A percentile compares a stretch with the other conserved stretches of the same genome.
Conservation (phyloP, 2,888 invertebrate genomes). For the Drosophila barbarae region DNA sequence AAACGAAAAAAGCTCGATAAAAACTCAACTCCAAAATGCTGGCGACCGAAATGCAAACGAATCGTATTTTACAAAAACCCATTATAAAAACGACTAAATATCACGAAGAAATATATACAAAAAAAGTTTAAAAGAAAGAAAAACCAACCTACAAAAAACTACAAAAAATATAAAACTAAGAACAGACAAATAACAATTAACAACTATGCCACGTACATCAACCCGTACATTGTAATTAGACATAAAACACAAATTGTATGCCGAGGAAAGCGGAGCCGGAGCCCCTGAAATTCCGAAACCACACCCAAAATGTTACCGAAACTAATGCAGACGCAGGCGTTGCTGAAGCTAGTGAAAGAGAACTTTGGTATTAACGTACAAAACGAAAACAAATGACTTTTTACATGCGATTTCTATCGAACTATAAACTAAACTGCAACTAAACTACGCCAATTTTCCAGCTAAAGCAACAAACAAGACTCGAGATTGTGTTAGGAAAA, state of each 20-base stretch:
- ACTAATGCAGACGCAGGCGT: conserved; percentile 41
- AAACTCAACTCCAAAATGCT: conserved; percentile 40
- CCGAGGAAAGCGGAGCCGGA: conserved; percentile 25
- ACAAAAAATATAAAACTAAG: conserved; percentile 32
- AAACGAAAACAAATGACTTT: conserved; percentile 59
- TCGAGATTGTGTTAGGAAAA: conserved; percentile 64
- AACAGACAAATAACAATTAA: conserved; percentile 38
- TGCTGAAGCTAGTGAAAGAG: conserved; percentile 50
- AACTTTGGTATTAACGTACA: conserved; percentile 62
- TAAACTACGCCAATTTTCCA: conserved; percentile 54
- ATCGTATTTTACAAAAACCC: conserved; percentile 54
- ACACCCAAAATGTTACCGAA: conserved; percentile 13
- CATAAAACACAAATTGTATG: conserved; percentile 46
- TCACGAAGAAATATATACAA: conserved; percentile 27
- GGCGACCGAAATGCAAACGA: conserved; percentile 68
- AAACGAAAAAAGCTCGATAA: conserved; percentile 28
- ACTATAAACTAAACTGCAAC: conserved; percentile 26
- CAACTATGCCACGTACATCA: conserved; percentile 44
- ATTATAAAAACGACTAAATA: conserved; percentile 39
- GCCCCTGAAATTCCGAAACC: conserved; percentile 26
- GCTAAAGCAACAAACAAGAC: conserved; percentile 61
- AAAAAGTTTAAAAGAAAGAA: conserved; percentile 28
- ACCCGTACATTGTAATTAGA: conserved; percentile 38
- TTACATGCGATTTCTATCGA: conserved; percentile 49
- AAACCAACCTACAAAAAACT: conserved; percentile 19